These are phyloP conservation scores for Fulica atra DNA, from an alignment of 2,113 vertebrate species.

Conservation along the genomic window DNA sequence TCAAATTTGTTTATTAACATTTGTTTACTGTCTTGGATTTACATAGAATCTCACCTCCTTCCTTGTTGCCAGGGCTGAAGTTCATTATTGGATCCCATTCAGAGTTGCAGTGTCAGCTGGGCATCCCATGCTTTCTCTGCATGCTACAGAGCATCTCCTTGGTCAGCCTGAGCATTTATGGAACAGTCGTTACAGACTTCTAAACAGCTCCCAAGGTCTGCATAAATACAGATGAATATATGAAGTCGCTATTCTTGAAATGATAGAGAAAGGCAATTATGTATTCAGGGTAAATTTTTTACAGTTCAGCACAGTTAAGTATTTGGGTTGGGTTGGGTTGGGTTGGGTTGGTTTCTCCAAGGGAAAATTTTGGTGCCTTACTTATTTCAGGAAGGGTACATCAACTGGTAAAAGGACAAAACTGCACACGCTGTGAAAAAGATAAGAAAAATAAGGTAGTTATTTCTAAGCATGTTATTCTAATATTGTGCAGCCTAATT, in stretches of 20 bases:
- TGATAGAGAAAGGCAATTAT: not conserved
- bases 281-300: not conserved
- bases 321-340: not conserved
- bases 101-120: rapidly evolving
- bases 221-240: not conserved
- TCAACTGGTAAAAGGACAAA: not conserved
- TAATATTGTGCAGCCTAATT: not conserved
- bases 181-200: not conserved
- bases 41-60: not conserved
- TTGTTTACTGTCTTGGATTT: not conserved
- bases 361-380: not conserved
- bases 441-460: not conserved
- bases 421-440: not conserved
- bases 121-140: not conserved
- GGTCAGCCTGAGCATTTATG: not conserved
- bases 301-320: not conserved
- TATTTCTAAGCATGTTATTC: not conserved
- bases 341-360: not conserved
- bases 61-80: not conserved
- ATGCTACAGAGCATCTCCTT: not conserved
- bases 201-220: not conserved
- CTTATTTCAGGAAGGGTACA: not conserved
- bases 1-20: not conserved
- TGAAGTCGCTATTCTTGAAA: not conserved
- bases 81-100: not conserved